Percentiles rank a stretch among this genome's conserved stretches.
These are phyloP conservation scores for Xiphophorus maculatus DNA, from an alignment of 2,113 vertebrate species.

Conservation along the genomic window DNA sequence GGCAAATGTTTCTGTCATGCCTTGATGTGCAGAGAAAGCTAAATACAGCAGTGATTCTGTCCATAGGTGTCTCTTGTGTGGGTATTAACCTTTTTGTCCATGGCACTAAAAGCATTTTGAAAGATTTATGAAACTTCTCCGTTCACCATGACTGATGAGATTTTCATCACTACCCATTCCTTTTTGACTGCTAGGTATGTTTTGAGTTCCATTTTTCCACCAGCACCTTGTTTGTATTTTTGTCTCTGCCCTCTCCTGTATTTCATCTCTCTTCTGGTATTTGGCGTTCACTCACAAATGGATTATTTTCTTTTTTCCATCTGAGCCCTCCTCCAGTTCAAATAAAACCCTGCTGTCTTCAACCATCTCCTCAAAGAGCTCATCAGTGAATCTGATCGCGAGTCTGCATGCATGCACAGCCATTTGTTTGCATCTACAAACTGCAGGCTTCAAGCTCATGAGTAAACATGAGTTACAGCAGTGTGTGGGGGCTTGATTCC, in stretches of 20 bases:
- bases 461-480: slow-evolving; percentile 59
- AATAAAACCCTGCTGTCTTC: slow-evolving; percentile 17
- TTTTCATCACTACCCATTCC: slow-evolving; percentile 53
- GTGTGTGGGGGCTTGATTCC: slow-evolving; percentile 15
- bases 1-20: slow-evolving; percentile 7
- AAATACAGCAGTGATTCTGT: slow-evolving; percentile 23
- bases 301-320: slow-evolving; percentile 35
- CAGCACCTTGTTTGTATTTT: slow-evolving; percentile 30
- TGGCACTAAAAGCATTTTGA: slow-evolving; percentile 38
- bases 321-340: slow-evolving; percentile 12
- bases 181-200: slow-evolving; percentile 11
- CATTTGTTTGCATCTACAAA: slow-evolving; percentile 36
- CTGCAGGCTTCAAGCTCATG: slow-evolving; percentile 41
- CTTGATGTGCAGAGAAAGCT: slow-evolving; percentile 14
- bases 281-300: slow-evolving; percentile 18
- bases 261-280: slow-evolving; percentile 31
- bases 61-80: slow-evolving; percentile 14
- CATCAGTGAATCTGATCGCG: slow-evolving; percentile 45
- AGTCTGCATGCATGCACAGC: slow-evolving; percentile 14
- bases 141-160: slow-evolving; percentile 55
- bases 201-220: slow-evolving; percentile 15
- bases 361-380: slow-evolving; percentile 35
- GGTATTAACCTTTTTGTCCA: slow-evolving; percentile 47
- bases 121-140: slow-evolving; percentile 68
- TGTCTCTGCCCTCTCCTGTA: slow-evolving; percentile 5